Conservation (phyloP, 2,113 vertebrate species). For the Oophaga pumilio region DNA sequence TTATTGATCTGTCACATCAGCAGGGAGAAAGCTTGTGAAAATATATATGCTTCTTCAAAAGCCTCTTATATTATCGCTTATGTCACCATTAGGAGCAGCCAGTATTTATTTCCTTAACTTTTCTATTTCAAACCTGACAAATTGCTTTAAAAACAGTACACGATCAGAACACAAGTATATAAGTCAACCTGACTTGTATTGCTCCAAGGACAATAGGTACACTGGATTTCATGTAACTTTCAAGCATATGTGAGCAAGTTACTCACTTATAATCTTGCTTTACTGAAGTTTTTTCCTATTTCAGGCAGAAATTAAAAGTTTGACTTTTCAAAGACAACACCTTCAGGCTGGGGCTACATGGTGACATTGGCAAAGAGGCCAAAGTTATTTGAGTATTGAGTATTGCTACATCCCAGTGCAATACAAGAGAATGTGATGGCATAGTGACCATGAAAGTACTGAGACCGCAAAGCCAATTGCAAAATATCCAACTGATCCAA, state of each 20-base stretch:
- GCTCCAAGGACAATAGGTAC: not conserved
- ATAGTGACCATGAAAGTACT: too few species aligned
- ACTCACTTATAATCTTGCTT: not conserved
- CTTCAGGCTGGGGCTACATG: too few species aligned
- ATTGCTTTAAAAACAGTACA: slow-evolving; percentile 27
- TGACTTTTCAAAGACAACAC: not conserved
- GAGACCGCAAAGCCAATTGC: too few species aligned
- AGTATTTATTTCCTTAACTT: slow-evolving; percentile 35
- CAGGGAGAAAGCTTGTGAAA: slow-evolving; percentile 26
- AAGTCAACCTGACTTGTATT: slow-evolving; percentile 5
- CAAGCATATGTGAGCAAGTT: not conserved
- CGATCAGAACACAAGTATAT: slow-evolving; percentile 18
- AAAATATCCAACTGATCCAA: too few species aligned
- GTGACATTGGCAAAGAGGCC: too few species aligned
- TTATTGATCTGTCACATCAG: slow-evolving; percentile 45
- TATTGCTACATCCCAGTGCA: too few species aligned
- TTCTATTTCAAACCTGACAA: slow-evolving; percentile 44
- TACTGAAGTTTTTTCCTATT: not conserved
- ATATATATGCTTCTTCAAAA: slow-evolving; percentile 41
- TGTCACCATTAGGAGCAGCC: slow-evolving; percentile 27
- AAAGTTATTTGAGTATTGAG: too few species aligned
- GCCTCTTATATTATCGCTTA: slow-evolving; percentile 36
- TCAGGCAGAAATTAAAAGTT: not conserved
- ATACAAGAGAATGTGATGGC: too few species aligned
- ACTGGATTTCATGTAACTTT: not conserved